phyloP scores from a whole-genome alignment of 2,797 vertebrate genomes.

The Hyperoplus lanceolatus region DNA sequence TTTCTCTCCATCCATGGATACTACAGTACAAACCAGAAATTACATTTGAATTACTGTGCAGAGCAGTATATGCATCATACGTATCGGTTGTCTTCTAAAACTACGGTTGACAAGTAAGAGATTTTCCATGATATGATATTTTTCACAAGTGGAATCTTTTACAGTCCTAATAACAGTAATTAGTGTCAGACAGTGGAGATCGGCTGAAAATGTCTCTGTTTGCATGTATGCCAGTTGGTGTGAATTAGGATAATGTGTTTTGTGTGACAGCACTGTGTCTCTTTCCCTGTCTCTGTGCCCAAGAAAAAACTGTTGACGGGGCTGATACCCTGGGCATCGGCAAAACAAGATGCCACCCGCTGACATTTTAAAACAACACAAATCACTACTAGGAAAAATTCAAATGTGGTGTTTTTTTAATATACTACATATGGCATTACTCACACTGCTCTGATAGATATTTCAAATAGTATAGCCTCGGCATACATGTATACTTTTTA shows the following conservation, averaged over 20 bases:
- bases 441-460: conserved; percentile 23
- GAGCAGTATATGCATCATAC: too few relatives aligned
- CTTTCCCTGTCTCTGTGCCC: conserved; percentile 44
- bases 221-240: conserved; percentile 39
- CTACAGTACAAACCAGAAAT: not conserved
- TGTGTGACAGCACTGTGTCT: conserved; percentile 34
- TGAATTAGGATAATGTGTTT: conserved; percentile 40
- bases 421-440: conserved; percentile 23
- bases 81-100: conserved; percentile 8
- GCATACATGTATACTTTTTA: conserved; percentile 21
- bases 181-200: not conserved
- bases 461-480: conserved; percentile 17
- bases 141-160: conserved; percentile 1
- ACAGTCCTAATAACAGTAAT: conserved; percentile 8
- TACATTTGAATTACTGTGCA: too few relatives aligned
- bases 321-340: conserved; percentile 23
- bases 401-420: conserved; percentile 11
- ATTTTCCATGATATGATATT: conserved; percentile 1
- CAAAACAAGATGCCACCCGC: conserved; percentile 26
- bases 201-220: conserved; percentile 21
- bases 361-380: conserved; percentile 43
- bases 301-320: conserved; percentile 56
- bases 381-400: conserved; percentile 32
- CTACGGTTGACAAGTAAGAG: not conserved
- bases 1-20: conserved; percentile 42